Base-by-base conservation (phyloP, 2,888 invertebrate genomes). In the Bugula neritina region DNA sequence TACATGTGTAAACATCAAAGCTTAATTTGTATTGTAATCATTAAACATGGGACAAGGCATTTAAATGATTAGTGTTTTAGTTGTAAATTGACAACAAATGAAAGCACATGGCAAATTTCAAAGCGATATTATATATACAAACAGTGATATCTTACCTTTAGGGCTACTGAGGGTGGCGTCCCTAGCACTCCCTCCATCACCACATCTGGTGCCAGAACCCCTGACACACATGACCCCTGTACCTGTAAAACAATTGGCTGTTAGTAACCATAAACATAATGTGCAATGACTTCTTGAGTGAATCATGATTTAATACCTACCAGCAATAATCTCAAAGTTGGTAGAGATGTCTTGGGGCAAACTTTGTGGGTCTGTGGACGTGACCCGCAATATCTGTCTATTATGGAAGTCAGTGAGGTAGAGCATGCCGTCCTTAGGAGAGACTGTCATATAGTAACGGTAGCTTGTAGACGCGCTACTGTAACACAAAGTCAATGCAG, bases 281-380 rank as follows among this genome's bases (percentile, higher is more conserved):
- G n/a, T n/a, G n/a, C n/a, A n/a, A n/a, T n/a, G n/a, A n/a, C n/a
- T n/a, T n/a, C n/a, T n/a, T n/a, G n/a, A n/a, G n/a, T n/a, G n/a
- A n/a, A n/a, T n/a, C n/a, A n/a, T n/a, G n/a, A n/a, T n/a, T n/a
- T n/a, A n/a, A 21, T 3, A 57, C 25, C 10, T 94, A 0, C 97
- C 97, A 0, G 96, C 96, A 5, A 94, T 90, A 0, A 93, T 91
- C 83, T 96, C 95, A 91, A 93, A 95, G 84, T 96, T 96, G 82
- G 83, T 83, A n/a, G 81, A 82, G 73, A 81, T 81, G n/a, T 58
- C 63, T 23, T 35, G 27, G 21, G 69, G 55, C 5, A 72, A 31
- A 29, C 23, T 23, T 5, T 25, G 27, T 10, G 63, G 63, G 31
- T 63, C 55, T 35, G 54, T 72, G 29, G 29, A 25, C 34, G 31